A percentile compares a stretch with the other conserved stretches of the same genome.
Conservation (phyloP, 1,140 invertebrate species). For the Drosophila bocqueti region DNA sequence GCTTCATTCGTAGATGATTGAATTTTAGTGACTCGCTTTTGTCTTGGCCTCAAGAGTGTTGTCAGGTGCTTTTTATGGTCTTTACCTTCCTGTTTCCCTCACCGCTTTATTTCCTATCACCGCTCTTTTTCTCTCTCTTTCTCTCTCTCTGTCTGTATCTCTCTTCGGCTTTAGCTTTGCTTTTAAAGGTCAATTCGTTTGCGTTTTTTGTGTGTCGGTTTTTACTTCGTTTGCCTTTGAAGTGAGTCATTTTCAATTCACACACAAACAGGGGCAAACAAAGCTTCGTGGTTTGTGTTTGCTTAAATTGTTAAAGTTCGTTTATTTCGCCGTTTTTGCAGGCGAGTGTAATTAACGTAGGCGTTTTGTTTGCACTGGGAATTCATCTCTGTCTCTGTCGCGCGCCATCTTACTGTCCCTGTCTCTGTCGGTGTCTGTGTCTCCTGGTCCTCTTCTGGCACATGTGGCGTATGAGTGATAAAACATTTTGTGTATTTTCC, state of each 20-base stretch:
- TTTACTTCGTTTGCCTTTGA: constrained; percentile 48
- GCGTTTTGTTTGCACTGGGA: constrained; percentile 65
- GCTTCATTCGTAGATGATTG: constrained; percentile 45
- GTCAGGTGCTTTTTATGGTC: constrained; percentile 54
- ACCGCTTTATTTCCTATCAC: background rate
- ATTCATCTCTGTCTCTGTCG: constrained; percentile 50
- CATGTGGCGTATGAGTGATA: constrained; percentile 74
- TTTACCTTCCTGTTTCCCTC: constrained; percentile 26
- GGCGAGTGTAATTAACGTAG: constrained; percentile 68
- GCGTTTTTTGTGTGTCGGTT: constrained; percentile 31
- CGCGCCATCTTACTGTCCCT: constrained; percentile 8
- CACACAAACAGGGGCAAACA: constrained; percentile 41
- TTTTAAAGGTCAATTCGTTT: constrained; percentile 57
- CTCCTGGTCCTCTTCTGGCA: constrained; percentile 4
- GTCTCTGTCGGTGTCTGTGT: background rate
- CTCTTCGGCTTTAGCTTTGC: constrained; percentile 12
- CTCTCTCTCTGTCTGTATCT: background rate
- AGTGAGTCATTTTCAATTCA: constrained; percentile 72
- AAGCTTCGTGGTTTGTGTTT: constrained; percentile 42
- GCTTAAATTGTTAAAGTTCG: constrained; percentile 53
- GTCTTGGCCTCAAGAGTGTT: constrained; percentile 45
- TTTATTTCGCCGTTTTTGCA: constrained; percentile 44
- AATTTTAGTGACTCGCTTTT: constrained; percentile 47
- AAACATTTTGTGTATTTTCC: constrained; percentile 64
- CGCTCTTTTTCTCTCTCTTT: background rate